Percentiles rank a stretch among this genome's conserved stretches.
Conservation (phyloP, 2,888 invertebrate genomes). For the Hecatera dysodea region DNA sequence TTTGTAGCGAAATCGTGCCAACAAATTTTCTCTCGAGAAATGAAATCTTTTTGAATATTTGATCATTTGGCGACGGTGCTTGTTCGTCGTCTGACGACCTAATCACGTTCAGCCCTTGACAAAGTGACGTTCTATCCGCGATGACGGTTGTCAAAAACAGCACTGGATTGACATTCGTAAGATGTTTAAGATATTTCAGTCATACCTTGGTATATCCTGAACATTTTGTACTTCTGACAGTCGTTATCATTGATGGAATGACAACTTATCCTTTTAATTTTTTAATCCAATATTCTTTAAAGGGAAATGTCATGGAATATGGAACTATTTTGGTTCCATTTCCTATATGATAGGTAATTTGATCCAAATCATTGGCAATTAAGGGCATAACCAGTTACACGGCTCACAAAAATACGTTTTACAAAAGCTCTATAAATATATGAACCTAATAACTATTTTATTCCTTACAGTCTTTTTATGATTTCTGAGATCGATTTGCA, state of each 20-base stretch:
- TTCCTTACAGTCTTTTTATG: conserved; percentile 22
- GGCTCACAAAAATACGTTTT: conserved; percentile 13
- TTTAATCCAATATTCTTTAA: background rate
- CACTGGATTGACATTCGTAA: background rate
- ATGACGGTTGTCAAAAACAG: background rate
- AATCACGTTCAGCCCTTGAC: background rate
- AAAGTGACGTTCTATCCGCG: background rate
- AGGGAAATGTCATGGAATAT: background rate
- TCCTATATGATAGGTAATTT: conserved; percentile 9
- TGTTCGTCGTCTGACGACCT: background rate
- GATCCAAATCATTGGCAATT: conserved; percentile 29
- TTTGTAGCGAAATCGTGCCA: conserved; percentile 43
- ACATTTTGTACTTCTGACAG: background rate
- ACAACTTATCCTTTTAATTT: too few species aligned
- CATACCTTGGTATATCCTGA: background rate
- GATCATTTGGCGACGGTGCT: conserved; percentile 5
- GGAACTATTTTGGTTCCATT: conserved; percentile 1
- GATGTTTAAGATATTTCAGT: background rate
- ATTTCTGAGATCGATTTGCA: conserved; percentile 10
- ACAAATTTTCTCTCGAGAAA: conserved; percentile 44
- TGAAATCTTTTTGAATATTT: conserved; percentile 61
- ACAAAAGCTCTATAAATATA: conserved; percentile 15
- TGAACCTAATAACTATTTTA: conserved; percentile 23
- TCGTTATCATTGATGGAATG: background rate
- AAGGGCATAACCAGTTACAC: conserved; percentile 2